phyloP scores from a whole-genome alignment of 1,140 invertebrate genomes.

The Anastatus disparis region DNA sequence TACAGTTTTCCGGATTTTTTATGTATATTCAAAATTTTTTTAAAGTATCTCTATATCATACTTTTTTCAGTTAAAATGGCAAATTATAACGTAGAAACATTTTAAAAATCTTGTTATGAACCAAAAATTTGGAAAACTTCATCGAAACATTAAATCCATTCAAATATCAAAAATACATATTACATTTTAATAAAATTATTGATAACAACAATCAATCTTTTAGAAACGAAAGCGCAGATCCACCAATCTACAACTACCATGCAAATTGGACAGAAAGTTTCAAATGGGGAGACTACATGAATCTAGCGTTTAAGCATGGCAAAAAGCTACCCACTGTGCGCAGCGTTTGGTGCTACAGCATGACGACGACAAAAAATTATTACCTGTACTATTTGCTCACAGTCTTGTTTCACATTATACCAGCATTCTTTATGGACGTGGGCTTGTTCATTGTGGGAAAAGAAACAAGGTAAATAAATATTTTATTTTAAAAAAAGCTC shows the following conservation, averaged over 20 bases:
- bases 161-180: too few species aligned
- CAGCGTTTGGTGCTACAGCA: constrained; percentile 69
- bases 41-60: too few species aligned
- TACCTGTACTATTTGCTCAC: constrained; percentile 64
- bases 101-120: too few species aligned
- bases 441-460: constrained; percentile 66
- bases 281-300: constrained; percentile 65
- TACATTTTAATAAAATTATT: too few species aligned
- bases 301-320: constrained; percentile 62
- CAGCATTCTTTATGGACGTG: constrained; percentile 71
- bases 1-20: too few species aligned
- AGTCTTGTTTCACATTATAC: constrained; percentile 71
- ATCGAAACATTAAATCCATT: too few species aligned
- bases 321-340: constrained; percentile 58
- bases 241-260: constrained; percentile 67
- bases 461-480: constrained; percentile 66
- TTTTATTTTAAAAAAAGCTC: constrained; percentile 5
- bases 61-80: too few species aligned
- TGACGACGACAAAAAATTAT: constrained; percentile 60
- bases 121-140: too few species aligned
- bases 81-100: too few species aligned
- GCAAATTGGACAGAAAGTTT: constrained; percentile 60
- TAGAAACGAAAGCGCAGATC: constrained; percentile 56
- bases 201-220: constrained; percentile 12
- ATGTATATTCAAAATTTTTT: too few species aligned